Evolutionary conservation across 2,888 invertebrate genomes (phyloP), one percentile per base, ranked within the genome.

Genomic region (Chymomyza procnemis): DNA sequence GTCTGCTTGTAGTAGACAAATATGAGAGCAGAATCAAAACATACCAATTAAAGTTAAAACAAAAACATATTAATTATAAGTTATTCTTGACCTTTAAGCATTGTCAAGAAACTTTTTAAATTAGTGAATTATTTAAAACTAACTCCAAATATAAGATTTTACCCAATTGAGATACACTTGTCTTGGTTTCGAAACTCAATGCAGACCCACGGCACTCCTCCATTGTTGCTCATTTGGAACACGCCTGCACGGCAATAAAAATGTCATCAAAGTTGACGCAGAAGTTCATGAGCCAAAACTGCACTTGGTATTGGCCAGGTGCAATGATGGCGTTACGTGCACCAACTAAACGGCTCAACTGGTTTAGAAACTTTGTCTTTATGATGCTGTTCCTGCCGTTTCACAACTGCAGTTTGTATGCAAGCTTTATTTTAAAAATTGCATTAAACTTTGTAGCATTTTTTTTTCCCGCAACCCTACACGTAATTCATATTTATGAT

Each of bases 401-500:
- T 67, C 61, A 66, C 61, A 19, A 63, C 69, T 64, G 73, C 75
- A 81, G 77, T 71, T 73, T 76, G 71, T 61, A 70, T 79, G 76
- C 78, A 74, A 41, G 47, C 52, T 77, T 79, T 72, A 70, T 72
- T 64, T 47, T 58, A 56, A 61, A 76, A 82, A 85, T 71, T 80
- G 80, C 85, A 85, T 82, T 85, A 74, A 85, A 82, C 73, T 85
- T 85, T 73, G 77, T 64, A 74, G 74, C 71, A 79, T 69, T 78
- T 75, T 73, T 46, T 56, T 63, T 56, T 26, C 6, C 3, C 26
- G 12, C 12, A 41, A 41, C 34, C 34, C 81, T 65, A 66, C 73
- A 76, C 72, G 73, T 84, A 81, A 84, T 78, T 82, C 79, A 81
- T 84, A 82, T 82, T 84, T 84, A 82, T 84, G 82, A 75, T 63